A percentile compares a stretch with the other conserved stretches of the same genome.
Evolutionary conservation across 2,113 vertebrate species (phyloP).

Genomic region (Phodopus roborovskii): DNA sequence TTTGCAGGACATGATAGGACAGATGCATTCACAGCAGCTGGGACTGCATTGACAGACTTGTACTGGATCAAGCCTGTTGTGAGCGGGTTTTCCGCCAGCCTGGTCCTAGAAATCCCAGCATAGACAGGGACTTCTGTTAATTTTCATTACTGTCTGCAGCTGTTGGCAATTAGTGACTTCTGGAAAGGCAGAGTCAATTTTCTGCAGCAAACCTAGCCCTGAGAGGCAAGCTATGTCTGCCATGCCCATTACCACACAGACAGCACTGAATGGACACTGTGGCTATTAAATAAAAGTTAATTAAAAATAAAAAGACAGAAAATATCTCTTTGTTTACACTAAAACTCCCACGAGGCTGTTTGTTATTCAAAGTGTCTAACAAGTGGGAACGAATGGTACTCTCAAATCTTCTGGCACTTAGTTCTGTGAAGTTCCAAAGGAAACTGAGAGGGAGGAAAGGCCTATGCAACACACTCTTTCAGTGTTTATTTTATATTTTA

Average conservation of each 20-base stretch:
- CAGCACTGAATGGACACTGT: neutral
- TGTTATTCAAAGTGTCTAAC: neutral
- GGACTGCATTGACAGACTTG: no score
- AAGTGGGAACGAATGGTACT: neutral
- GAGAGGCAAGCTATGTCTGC: neutral
- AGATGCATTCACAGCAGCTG: neutral
- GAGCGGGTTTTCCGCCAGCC: no score
- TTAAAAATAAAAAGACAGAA: neutral
- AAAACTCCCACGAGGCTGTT: neutral
- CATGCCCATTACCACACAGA: neutral
- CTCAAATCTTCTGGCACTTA: neutral
- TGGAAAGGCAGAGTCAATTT: neutral
- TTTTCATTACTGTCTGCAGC: neutral
- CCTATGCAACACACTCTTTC: neutral
- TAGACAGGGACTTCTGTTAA: accelerated
- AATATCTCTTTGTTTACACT: neutral
- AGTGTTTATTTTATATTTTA: neutral
- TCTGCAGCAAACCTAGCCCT: neutral
- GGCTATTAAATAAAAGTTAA: neutral
- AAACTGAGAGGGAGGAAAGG: neutral
- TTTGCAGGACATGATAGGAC: neutral
- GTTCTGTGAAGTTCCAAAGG: neutral
- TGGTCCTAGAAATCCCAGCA: neutral
- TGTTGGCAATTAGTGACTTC: neutral
- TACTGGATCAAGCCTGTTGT: neutral